Conservation (phyloP, 2,888 invertebrate species). For the Chrysolina haemoptera region DNA sequence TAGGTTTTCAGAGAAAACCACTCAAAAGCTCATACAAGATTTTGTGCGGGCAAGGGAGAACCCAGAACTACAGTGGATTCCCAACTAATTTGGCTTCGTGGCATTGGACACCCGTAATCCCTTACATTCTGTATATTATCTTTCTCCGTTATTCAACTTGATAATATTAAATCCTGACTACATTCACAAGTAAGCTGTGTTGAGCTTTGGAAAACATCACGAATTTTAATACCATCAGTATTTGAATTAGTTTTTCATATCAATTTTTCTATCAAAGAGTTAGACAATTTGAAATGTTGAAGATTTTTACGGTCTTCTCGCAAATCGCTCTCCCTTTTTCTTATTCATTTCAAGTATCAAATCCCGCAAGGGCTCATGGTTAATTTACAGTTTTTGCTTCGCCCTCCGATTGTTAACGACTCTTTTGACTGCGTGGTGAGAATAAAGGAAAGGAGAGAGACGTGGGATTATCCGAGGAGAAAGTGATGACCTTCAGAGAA, state of each 20-base stretch:
- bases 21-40: too few species aligned
- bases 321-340: not conserved
- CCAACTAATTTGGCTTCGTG: too few species aligned
- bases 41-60: too few species aligned
- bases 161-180: too few species aligned
- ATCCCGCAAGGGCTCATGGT: constrained; percentile 1
- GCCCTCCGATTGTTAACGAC: constrained; percentile 3
- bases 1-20: too few species aligned
- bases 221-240: too few species aligned
- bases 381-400: constrained; percentile 1
- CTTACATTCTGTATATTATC: too few species aligned
- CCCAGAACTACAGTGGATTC: too few species aligned
- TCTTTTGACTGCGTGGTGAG: constrained; percentile 6
- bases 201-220: too few species aligned
- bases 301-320: not conserved
- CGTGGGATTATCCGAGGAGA: not conserved
- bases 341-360: constrained; percentile 7
- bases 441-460: constrained; percentile 5
- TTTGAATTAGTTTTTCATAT: not conserved
- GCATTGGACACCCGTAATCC: too few species aligned
- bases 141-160: too few species aligned
- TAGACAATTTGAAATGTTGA: not conserved
- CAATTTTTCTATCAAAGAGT: not conserved
- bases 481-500: constrained; percentile 6
- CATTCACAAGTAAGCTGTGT: too few species aligned